Conservation (phyloP, 2,113 vertebrate genomes). For the Embiotoca jacksoni region DNA sequence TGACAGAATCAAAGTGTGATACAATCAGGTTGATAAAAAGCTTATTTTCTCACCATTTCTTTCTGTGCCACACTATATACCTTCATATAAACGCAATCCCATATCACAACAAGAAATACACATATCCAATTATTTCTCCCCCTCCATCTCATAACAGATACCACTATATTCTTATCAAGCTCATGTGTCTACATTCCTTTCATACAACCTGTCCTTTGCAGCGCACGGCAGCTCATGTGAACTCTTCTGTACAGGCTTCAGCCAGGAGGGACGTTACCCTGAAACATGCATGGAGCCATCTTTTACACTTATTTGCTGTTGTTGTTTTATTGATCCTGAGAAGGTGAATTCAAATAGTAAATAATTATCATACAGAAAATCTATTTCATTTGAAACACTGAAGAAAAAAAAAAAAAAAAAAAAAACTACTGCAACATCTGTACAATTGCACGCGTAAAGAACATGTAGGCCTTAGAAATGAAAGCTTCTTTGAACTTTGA, state of each 20-base stretch:
- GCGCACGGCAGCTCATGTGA: constrained; percentile 70
- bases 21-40: constrained; percentile 51
- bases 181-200: constrained; percentile 37
- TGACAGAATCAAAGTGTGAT: constrained; percentile 27
- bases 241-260: constrained; percentile 17
- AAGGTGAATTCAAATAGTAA: constrained; percentile 93
- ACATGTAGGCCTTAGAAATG: constrained; percentile 85
- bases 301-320: constrained; percentile 74
- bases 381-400: constrained; percentile 71
- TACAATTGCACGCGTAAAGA: constrained; percentile 88
- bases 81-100: constrained; percentile 51
- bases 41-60: constrained; percentile 30
- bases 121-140: constrained; percentile 14
- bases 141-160: constrained; percentile 21
- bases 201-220: constrained; percentile 6
- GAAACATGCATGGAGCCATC: constrained; percentile 39
- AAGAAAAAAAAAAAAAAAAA: constrained; percentile 73
- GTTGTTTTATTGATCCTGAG: constrained; percentile 92
- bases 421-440: constrained; percentile 86
- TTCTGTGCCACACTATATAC: constrained; percentile 4
- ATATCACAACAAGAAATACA: constrained; percentile 18
- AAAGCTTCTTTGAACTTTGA: constrained; percentile 76
- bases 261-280: constrained; percentile 21
- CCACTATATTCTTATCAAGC: constrained; percentile 34
- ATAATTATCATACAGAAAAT: constrained; percentile 86